Percentiles rank a stretch among this genome's conserved stretches.
These are phyloP conservation scores for Pocillopora meandrina DNA, from an alignment of 92 coral and sea anemone genomes.

Conservation along the genomic window DNA sequence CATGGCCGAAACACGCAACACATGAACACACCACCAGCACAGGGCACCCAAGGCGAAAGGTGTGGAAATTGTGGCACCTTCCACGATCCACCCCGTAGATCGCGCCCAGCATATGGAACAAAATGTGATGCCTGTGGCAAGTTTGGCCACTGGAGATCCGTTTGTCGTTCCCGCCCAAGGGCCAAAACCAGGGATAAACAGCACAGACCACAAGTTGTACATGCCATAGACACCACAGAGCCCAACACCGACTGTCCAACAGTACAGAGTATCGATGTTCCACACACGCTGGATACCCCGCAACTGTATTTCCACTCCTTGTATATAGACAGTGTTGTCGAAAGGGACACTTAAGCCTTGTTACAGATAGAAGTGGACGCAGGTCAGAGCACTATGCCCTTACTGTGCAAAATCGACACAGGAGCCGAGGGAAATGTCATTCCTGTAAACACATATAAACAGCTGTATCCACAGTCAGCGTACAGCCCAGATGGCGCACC, in stretches of 20 bases:
- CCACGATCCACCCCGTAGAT: conserved; percentile 38
- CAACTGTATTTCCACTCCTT: conserved; percentile 69
- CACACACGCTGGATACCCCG: conserved; percentile 26
- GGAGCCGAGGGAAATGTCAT: conserved; percentile 81
- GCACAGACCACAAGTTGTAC: neutral
- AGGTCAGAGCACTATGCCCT: conserved; percentile 39
- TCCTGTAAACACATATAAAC: conserved; percentile 59
- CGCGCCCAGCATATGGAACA: conserved; percentile 56
- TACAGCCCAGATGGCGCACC: conserved; percentile 14
- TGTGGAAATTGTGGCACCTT: conserved; percentile 60
- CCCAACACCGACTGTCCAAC: neutral
- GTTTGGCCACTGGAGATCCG: conserved; percentile 55
- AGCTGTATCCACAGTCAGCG: conserved; percentile 49
- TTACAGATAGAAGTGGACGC: conserved; percentile 53
- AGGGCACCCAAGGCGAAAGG: neutral
- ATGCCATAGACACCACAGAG: conserved; percentile 21
- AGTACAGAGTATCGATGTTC: neutral
- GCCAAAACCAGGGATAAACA: neutral
- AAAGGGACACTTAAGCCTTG: conserved; percentile 56
- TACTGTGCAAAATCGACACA: conserved; percentile 72
- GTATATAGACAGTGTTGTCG: conserved; percentile 39
- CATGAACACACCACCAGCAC: conserved; percentile 19
- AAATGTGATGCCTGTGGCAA: conserved; percentile 50
- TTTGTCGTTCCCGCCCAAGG: conserved; percentile 43
- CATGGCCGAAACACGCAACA: conserved; percentile 27